A percentile compares a stretch with the other conserved stretches of the same genome.
Conservation (phyloP, 2,888 invertebrate genomes). For the Leuctra nigra region DNA sequence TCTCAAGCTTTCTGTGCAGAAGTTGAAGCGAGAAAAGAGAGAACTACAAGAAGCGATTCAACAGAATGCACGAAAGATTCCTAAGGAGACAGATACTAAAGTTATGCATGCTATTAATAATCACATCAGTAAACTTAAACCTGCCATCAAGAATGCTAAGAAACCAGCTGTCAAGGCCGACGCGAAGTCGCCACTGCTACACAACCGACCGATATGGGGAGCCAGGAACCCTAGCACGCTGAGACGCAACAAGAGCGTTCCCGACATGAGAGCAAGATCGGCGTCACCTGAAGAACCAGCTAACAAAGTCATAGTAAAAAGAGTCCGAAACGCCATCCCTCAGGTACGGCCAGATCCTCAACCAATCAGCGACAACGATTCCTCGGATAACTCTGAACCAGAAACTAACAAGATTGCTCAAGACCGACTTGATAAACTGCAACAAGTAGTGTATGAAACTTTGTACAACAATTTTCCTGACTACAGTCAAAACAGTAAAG, state of each 20-base stretch:
- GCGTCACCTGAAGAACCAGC: no score
- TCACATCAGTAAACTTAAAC: constrained; percentile 28
- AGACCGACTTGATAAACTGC: not conserved
- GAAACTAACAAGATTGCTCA: not conserved
- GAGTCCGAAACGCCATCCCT: no score
- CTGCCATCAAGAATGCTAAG: not conserved
- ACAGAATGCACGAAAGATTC: constrained; percentile 15
- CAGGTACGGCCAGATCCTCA: no score
- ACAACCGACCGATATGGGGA: constrained; percentile 1
- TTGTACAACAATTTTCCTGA: constrained; percentile 1
- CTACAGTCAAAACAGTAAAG: not conserved
- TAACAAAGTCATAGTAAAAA: no score
- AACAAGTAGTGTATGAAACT: not conserved
- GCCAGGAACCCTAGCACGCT: not conserved
- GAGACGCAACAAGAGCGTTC: constrained; percentile 1
- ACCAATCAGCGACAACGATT: not conserved
- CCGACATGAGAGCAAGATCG: constrained; percentile 2
- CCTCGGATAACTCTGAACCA: not conserved
- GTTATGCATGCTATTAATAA: constrained; percentile 71
- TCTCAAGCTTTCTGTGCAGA: constrained; percentile 58
- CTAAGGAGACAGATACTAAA: constrained; percentile 55
- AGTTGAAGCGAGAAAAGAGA: constrained; percentile 58
- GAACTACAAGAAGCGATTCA: constrained; percentile 41
- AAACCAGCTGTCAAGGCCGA: not conserved
- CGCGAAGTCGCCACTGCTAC: not conserved